phyloP scores from a whole-genome alignment of 2,888 invertebrate species.

The Drosophila nr. perissopoda region DNA sequence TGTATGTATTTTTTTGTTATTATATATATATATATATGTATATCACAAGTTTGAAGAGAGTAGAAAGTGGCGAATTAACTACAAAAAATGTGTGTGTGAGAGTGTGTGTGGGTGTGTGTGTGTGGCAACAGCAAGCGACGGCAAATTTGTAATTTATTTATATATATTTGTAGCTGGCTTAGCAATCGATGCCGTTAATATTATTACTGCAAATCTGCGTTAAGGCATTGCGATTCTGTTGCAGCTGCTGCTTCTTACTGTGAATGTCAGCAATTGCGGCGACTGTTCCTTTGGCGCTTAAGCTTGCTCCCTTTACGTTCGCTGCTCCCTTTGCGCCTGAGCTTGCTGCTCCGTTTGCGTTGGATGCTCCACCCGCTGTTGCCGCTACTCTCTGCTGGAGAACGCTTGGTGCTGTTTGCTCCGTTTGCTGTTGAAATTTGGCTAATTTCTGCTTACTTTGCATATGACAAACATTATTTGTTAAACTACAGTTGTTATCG shows the following conservation, averaged over 20 bases:
- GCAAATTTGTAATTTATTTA: constrained; percentile 4
- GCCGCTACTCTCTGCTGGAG: constrained; percentile 26
- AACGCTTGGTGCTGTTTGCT: background rate
- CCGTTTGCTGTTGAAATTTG: background rate
- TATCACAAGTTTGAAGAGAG: constrained; percentile 79
- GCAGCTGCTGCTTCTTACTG: constrained; percentile 40
- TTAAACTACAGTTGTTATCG: constrained; percentile 30
- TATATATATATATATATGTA: constrained; percentile 52
- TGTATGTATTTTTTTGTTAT: constrained; percentile 6
- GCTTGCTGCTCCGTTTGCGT: background rate
- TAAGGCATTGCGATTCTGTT: constrained; percentile 47
- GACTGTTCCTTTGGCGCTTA: background rate
- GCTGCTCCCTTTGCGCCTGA: background rate
- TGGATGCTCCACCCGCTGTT: constrained; percentile 10
- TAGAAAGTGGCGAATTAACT: constrained; percentile 68
- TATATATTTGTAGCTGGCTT: constrained; percentile 14
- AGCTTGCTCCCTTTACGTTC: background rate
- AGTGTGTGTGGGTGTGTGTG: background rate
- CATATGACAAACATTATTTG: constrained; percentile 40
- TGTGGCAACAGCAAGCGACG: constrained; percentile 48
- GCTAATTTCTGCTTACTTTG: constrained; percentile 4
- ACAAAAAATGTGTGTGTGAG: constrained; percentile 47
- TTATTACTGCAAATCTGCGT: constrained; percentile 34
- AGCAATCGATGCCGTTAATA: constrained; percentile 65
- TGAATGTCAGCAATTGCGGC: background rate